Percentiles rank a stretch among this genome's conserved stretches.
Conservation (phyloP, 1,140 invertebrate species). For the Zaprionus vittiger region DNA sequence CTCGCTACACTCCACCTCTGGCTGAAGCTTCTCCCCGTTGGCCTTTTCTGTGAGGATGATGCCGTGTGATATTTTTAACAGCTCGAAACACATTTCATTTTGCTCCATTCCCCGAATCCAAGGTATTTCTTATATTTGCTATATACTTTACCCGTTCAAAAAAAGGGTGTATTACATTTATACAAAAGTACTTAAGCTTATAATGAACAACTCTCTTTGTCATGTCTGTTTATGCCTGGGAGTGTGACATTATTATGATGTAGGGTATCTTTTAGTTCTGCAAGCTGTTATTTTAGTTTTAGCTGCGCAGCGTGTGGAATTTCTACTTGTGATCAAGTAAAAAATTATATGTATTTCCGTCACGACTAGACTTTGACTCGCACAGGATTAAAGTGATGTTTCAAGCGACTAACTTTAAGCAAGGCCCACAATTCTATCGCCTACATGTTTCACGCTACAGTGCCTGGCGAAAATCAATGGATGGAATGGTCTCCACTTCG, state of each 20-base stretch:
- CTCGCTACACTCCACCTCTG: not conserved
- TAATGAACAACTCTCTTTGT: no score
- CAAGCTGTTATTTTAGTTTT: not conserved
- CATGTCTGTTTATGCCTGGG: no score
- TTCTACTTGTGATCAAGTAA: conserved; percentile 9
- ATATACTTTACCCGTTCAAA: not conserved
- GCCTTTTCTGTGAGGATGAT: conserved; percentile 9
- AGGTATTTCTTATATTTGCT: conserved; percentile 25
- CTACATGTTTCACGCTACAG: conserved; percentile 39
- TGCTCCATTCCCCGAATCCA: conserved; percentile 5
- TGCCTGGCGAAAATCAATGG: conserved; percentile 60
- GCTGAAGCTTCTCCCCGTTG: not conserved
- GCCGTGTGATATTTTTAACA: conserved; percentile 24
- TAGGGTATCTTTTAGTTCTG: not conserved
- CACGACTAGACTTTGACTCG: conserved; percentile 27
- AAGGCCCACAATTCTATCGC: conserved; percentile 3
- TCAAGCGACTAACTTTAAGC: conserved; percentile 36
- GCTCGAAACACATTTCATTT: conserved; percentile 14
- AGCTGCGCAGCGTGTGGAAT: conserved; percentile 7
- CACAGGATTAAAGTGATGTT: conserved; percentile 47
- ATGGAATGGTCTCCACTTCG: not conserved
- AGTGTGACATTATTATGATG: not conserved
- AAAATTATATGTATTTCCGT: conserved; percentile 16
- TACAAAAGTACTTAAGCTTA: not conserved
- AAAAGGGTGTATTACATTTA: not conserved